Conservation (phyloP, 2,888 invertebrate genomes). For the Phyllotreta striolata region DNA sequence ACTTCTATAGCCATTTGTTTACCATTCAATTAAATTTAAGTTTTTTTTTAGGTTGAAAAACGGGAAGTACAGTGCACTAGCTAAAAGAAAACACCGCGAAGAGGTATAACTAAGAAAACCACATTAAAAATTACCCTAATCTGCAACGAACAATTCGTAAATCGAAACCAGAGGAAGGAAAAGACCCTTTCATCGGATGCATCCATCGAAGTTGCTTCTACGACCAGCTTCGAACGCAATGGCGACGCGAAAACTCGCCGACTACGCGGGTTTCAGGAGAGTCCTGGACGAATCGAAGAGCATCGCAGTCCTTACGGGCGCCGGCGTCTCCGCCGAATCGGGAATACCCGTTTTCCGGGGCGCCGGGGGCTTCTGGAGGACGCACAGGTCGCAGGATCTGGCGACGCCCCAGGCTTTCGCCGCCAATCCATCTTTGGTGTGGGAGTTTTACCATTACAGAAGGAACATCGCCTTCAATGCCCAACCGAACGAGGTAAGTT, state of each 20-base stretch:
- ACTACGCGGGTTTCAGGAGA: constrained; percentile 62
- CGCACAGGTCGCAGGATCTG: constrained; percentile 71
- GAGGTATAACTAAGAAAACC: too few relatives aligned
- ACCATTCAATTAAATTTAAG: too few relatives aligned
- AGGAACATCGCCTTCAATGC: constrained; percentile 79
- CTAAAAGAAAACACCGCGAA: too few relatives aligned
- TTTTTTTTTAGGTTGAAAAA: too few relatives aligned
- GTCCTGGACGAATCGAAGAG: constrained; percentile 67
- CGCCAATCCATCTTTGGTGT: constrained; percentile 79
- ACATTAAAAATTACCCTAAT: too few relatives aligned
- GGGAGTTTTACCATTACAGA: constrained; percentile 91
- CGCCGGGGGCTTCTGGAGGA: constrained; percentile 83
- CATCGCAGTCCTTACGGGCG: constrained; percentile 86
- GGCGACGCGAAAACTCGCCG: constrained; percentile 40
- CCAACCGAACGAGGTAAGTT: constrained; percentile 71
- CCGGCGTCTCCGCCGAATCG: constrained; percentile 95
- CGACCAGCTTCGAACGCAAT: constrained; percentile 14
- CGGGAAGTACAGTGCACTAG: too few relatives aligned
- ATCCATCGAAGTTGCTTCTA: constrained; percentile 3
- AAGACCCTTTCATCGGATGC: too few relatives aligned
- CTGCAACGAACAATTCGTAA: too few relatives aligned
- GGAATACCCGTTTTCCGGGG: constrained; percentile 90
- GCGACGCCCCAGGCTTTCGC: constrained; percentile 77
- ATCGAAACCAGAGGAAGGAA: too few relatives aligned
- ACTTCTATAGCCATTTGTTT: too few relatives aligned